Base-by-base conservation (phyloP, 2,888 invertebrate genomes). In the Anthrax anthrax region DNA sequence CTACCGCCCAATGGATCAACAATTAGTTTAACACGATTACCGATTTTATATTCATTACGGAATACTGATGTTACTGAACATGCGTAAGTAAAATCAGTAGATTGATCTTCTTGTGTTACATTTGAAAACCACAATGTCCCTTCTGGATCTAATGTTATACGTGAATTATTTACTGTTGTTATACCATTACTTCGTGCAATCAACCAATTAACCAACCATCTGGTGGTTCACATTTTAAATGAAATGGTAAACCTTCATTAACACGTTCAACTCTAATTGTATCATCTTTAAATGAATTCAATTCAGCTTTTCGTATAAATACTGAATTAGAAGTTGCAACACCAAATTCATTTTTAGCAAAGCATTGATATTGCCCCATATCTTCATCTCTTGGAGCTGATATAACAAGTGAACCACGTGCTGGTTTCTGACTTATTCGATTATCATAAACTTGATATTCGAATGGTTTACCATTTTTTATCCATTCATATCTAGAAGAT, bases 101-200 rank as follows among this genome's bases (percentile, higher is more conserved):
- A 86, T 8, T 81, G 80, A 69, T 97, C 96, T 43, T 74, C 65
- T 46, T 80, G 75, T 2, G 89, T 89, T 17, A 97, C 86, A 68
- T 96, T 92, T 43, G 94, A 89, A 70, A 98, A 95, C 83, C 92
- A 92, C n/a, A 98, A 74, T 61, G 87, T 90, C 40, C 96, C 96
- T 71, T 95, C 94, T 2, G 94, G 92, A 67, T 96, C 96, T 50
- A 94, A 74, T 13, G 94, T 92, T 80, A 95, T 89, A 49, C 95
- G 79, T 2, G 90, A 88, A 63, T 88, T 90, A 65, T 92, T 92
- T 52, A 92, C 90, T 38, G 86, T 86, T 59, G 84, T 84, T 51
- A 92, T 80, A 49, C 80, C 80, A 18, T 85, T n/a, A 56, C 83
- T 81, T 65, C 90, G 84, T 52, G n/a, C n/a, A n/a, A 90, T 79